phyloP scores from a whole-genome alignment of 2,797 vertebrate genomes.

The Lepilemur septentrionalis region DNA sequence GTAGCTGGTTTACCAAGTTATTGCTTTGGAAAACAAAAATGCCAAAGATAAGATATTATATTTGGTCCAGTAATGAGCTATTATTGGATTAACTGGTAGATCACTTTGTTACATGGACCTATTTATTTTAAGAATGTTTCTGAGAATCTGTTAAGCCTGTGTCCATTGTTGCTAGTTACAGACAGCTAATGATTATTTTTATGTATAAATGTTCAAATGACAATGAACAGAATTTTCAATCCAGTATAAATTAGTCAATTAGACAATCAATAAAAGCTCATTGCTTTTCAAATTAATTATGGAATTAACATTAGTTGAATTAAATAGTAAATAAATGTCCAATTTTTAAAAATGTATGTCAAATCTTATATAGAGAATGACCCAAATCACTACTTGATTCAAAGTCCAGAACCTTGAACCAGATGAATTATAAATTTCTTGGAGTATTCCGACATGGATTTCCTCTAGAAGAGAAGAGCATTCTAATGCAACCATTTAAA shows the following conservation, averaged over 20 bases:
- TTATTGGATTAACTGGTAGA: not conserved
- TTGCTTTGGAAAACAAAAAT: constrained; percentile 30
- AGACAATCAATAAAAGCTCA: not conserved
- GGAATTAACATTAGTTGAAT: constrained; percentile 9
- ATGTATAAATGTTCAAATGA: not conserved
- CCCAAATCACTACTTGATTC: not conserved
- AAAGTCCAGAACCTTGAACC: not conserved
- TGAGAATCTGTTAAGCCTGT: not conserved
- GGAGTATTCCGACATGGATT: not conserved
- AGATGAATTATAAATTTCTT: constrained; percentile 57
- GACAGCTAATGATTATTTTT: not conserved
- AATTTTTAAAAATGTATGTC: not conserved
- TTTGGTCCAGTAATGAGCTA: not conserved
- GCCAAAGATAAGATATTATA: not conserved
- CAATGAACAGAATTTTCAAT: not conserved
- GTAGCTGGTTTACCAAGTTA: not conserved
- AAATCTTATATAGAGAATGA: constrained; percentile 4
- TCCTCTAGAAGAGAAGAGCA: not conserved
- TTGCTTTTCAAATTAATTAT: not conserved
- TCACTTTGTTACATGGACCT: not conserved
- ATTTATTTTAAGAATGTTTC: not conserved
- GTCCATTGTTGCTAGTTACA: not conserved
- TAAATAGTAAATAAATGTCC: not conserved
- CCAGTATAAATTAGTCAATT: not conserved
- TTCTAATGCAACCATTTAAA: constrained; percentile 20